Percentiles rank a stretch among this genome's conserved stretches.
Conservation (phyloP, 2,797 vertebrate species). For the Selene dorsalis region DNA sequence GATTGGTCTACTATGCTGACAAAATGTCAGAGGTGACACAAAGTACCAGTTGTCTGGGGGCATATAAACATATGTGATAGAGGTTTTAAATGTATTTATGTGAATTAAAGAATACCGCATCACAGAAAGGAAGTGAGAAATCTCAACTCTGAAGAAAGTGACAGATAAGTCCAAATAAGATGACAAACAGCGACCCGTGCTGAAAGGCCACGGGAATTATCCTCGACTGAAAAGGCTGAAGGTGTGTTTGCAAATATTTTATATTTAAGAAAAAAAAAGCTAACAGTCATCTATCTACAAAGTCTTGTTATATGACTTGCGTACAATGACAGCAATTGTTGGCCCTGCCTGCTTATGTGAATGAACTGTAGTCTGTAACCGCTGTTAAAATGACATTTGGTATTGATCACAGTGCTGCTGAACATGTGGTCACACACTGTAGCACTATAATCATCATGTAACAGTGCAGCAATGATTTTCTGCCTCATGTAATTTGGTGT, state of each 20-base stretch:
- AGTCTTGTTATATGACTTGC: background rate
- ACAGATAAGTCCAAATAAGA: no score
- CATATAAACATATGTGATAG: no score
- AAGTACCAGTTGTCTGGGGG: no score
- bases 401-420: slow-evolving; percentile 8
- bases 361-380: background rate
- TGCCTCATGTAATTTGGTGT: slow-evolving; percentile 4
- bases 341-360: background rate
- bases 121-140: background rate
- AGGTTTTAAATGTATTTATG: background rate
- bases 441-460: slow-evolving; percentile 9
- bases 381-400: background rate
- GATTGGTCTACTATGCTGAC: no score
- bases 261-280: background rate
- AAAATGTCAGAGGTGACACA: no score
- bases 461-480: slow-evolving; percentile 1
- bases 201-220: background rate
- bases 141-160: no score
- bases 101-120: background rate
- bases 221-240: slow-evolving; percentile 1
- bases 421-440: background rate
- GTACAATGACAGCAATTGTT: background rate
- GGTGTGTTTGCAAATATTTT: background rate
- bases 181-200: background rate
- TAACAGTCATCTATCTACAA: background rate